Evolutionary conservation across 2,113 vertebrate genomes (phyloP).

Genomic region (Circaetus gallicus): DNA sequence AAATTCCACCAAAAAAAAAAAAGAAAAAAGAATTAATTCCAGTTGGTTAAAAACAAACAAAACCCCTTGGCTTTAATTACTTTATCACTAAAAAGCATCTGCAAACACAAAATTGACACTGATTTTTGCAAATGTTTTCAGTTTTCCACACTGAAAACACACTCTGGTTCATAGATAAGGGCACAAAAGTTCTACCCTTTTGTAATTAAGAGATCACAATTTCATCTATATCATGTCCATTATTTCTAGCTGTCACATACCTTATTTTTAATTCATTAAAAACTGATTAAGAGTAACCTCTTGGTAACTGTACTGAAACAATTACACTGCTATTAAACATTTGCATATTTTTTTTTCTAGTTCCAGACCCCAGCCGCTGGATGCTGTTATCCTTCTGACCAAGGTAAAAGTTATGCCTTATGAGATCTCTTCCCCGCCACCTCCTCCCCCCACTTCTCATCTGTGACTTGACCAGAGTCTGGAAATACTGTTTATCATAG

Average conservation of each 20-base stretch:
- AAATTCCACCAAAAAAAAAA: background rate
- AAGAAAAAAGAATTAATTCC: background rate
- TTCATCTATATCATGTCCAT: rapidly evolving
- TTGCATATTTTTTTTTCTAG: background rate
- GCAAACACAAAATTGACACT: background rate
- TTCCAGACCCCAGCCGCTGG: background rate
- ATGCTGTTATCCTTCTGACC: background rate
- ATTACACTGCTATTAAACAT: background rate
- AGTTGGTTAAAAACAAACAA: no score
- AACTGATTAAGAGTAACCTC: background rate
- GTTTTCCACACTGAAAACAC: background rate
- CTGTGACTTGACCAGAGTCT: background rate
- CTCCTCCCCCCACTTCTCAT: background rate
- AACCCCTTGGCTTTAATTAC: background rate
- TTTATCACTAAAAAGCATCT: background rate
- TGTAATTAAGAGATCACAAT: background rate
- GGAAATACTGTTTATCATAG: background rate
- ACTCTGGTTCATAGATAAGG: background rate
- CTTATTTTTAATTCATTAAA: background rate
- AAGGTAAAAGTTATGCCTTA: background rate
- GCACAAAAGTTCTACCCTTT: background rate
- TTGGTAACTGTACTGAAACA: background rate
- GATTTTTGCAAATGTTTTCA: background rate
- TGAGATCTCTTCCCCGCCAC: background rate
- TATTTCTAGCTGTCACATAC: background rate